Evolutionary conservation across 2,888 invertebrate genomes (phyloP).

Genomic region (Cybosia mesomella): DNA sequence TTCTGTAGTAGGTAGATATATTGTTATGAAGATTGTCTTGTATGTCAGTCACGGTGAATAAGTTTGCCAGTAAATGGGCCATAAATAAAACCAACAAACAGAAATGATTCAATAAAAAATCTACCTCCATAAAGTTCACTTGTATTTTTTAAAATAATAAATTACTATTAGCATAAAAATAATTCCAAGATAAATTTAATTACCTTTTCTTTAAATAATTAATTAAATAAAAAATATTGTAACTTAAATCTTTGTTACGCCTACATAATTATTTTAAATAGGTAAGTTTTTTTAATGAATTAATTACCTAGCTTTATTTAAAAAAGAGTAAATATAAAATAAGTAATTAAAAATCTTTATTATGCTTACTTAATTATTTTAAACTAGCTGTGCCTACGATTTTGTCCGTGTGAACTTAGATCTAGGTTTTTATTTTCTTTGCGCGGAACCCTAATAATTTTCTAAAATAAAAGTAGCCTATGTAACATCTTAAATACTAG

Average conservation of each 20-base stretch:
- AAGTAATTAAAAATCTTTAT: too few species aligned
- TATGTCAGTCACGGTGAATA: conserved; percentile 18
- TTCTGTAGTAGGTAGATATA: background rate
- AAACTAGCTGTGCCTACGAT: too few species aligned
- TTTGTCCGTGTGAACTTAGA: too few species aligned
- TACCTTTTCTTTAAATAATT: background rate
- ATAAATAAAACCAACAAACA: conserved; percentile 21
- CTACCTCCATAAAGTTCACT: conserved; percentile 7
- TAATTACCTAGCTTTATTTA: too few species aligned
- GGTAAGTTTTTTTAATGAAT: too few species aligned
- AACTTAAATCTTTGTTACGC: background rate
- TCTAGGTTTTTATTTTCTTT: too few species aligned
- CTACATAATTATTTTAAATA: background rate
- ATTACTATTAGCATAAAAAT: conserved; percentile 31
- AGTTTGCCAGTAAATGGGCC: conserved; percentile 18
- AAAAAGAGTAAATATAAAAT: too few species aligned
- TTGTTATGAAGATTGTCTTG: background rate
- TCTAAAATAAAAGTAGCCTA: too few species aligned
- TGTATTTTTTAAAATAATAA: conserved; percentile 14
- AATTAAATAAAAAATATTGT: conserved; percentile 18
- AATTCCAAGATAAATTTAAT: conserved; percentile 5
- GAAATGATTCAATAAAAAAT: conserved; percentile 8
- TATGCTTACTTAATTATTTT: too few species aligned
- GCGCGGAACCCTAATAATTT: too few species aligned
- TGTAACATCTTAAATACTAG: too few species aligned